Base-by-base conservation (phyloP, 92 coral and sea anemone species). In the Heliopora coerulea region DNA sequence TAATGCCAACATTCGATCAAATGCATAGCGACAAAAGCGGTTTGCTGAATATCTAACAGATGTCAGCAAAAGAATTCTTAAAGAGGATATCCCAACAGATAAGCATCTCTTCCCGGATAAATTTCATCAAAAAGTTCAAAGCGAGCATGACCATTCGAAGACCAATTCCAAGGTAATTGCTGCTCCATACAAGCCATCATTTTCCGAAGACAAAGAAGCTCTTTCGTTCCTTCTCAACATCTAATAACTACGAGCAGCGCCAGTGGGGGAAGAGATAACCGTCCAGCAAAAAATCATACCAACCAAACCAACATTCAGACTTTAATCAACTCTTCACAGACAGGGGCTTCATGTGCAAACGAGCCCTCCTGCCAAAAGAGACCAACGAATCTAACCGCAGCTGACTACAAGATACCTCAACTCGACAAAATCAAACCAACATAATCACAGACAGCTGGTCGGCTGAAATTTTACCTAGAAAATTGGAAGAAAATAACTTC, bases 11-110 rank as follows among this genome's bases (percentile, higher is more conserved):
- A 46, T 46, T 15, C 52, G 52, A 1, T 46, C 15, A 6, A 46
- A 46, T 46, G n/a, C 14, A 9, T 62, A 2, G 52, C 7, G 52
- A n/a, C 12, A 46, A 46, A 46, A 46, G 52, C n/a, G 52, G 7
- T 46, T 46, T 23, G 44, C 82, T 14, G 82, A 64, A 60, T 82
- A 75, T 28, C 73, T 82, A 26, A 76, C 86, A 7, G 69, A 85
- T 68, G 72, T 85, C 41, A 83, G 88, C 29, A 80, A 80, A 58
- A 75, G 28, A 69, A 85, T 77, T n/a, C 72, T 80, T 27, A 49
- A 67, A 26, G 74, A 67, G 1, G 74, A 67, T 67, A 67, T 66
- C 17, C 73, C 73, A 41, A 66, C 73, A 5, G 73, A 66, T 67
- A 67, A 67, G 29, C 59, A 67, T 67, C 59, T 67, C 74, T 48